Conservation (phyloP, 92 coral and sea anemone genomes). For the Scolanthus callimorphus region DNA sequence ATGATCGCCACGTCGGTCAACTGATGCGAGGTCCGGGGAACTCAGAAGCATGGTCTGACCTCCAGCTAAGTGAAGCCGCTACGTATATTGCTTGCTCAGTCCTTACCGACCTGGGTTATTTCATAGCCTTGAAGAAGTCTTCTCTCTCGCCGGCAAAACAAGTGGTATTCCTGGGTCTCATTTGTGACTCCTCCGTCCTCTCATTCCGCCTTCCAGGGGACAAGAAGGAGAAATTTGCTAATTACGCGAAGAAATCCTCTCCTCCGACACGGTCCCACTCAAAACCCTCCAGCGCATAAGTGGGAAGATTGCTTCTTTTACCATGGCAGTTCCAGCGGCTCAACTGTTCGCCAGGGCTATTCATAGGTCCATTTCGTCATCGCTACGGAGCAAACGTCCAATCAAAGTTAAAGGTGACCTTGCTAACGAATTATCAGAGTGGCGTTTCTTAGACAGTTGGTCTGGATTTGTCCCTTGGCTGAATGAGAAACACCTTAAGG, state of each 20-base stretch:
- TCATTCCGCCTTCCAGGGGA: neutral
- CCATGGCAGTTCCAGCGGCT: constrained; percentile 4
- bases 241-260: neutral
- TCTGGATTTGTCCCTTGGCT: neutral
- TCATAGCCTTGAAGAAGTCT: neutral
- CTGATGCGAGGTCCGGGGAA: too few relatives aligned
- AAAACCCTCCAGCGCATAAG: neutral
- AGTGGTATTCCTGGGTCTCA: too few relatives aligned
- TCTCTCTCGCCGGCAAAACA: too few relatives aligned
- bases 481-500: neutral
- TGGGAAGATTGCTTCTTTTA: neutral
- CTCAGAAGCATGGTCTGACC: too few relatives aligned
- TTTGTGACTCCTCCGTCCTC: too few relatives aligned
- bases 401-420: neutral
- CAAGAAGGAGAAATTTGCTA: neutral
- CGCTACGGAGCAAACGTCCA: neutral
- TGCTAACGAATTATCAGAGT: neutral
- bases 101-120: neutral
- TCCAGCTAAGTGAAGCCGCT: too few relatives aligned
- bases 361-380: neutral
- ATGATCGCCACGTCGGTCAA: too few relatives aligned
- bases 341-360: neutral
- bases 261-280: neutral
- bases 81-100: neutral
- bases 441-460: neutral